Conservation (phyloP, 2,888 invertebrate genomes). For the Galerucella nymphaeae region DNA sequence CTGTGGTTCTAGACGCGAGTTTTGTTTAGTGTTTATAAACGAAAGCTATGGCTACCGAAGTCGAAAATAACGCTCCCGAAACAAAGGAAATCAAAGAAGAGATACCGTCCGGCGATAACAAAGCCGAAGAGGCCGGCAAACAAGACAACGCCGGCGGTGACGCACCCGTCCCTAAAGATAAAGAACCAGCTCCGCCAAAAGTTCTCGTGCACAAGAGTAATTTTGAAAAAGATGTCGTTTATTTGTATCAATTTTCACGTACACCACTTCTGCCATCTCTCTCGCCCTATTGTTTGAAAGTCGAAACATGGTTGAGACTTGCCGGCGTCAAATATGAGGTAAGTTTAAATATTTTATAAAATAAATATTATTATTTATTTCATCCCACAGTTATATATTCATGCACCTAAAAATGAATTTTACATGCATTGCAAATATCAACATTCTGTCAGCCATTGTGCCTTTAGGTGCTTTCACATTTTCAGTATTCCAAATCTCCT, state of each 20-base stretch:
- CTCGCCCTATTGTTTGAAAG: conserved; percentile 94
- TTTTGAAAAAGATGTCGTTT: conserved; percentile 92
- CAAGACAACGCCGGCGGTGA: conserved; percentile 65
- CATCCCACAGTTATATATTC: neutral
- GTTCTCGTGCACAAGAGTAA: conserved; percentile 86
- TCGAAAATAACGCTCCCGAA: conserved; percentile 76
- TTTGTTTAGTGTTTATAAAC: conserved; percentile 45
- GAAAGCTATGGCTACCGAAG: conserved; percentile 78
- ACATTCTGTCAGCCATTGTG: conserved; percentile 18
- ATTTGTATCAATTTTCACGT: conserved; percentile 93
- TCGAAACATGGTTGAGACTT: conserved; percentile 94
- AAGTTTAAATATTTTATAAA: conserved; percentile 59
- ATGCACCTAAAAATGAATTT: neutral
- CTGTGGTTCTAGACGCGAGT: conserved; percentile 41
- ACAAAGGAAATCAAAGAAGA: conserved; percentile 68
- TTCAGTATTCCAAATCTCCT: neutral
- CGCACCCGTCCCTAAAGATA: conserved; percentile 68
- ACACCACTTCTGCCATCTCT: conserved; percentile 90
- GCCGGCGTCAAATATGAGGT: conserved; percentile 95
- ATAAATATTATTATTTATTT: neutral
- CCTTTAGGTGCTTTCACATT: neutral
- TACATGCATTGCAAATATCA: neutral
- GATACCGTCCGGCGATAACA: conserved; percentile 65
- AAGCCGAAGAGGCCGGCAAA: conserved; percentile 65
- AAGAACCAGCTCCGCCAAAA: conserved; percentile 78